phyloP scores from a whole-genome alignment of 1,140 invertebrate species.

The Tyrophagus putrescentiae region DNA sequence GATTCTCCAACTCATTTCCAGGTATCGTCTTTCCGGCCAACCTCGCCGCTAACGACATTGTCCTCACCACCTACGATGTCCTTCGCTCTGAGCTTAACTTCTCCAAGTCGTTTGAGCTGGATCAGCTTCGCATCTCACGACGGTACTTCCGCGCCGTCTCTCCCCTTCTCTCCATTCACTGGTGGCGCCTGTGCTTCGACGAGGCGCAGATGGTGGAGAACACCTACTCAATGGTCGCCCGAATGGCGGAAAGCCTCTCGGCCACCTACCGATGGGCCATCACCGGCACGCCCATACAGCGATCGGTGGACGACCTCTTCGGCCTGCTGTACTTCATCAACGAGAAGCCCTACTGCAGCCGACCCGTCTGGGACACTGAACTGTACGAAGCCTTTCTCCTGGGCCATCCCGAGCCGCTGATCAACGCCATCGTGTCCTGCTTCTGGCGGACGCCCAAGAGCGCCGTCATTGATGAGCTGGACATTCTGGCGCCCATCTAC shows the following conservation, averaged over 20 bases:
- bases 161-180: slow-evolving; percentile 49
- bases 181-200: slow-evolving; percentile 64
- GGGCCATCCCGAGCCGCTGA: slow-evolving; percentile 37
- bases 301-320: slow-evolving; percentile 47
- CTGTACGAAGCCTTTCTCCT: slow-evolving; percentile 37
- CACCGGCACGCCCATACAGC: slow-evolving; percentile 57
- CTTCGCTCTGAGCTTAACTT: slow-evolving; percentile 47
- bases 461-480: slow-evolving; percentile 45
- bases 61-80: slow-evolving; percentile 54
- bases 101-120: slow-evolving; percentile 40
- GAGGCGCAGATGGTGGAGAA: slow-evolving; percentile 68
- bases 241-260: slow-evolving; percentile 46
- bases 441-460: slow-evolving; percentile 54
- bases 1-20: too few relatives aligned
- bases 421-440: slow-evolving; percentile 42
- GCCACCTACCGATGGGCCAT: slow-evolving; percentile 51
- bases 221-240: slow-evolving; percentile 41
- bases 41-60: slow-evolving; percentile 51
- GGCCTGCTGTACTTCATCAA: slow-evolving; percentile 53
- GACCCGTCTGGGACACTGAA: slow-evolving; percentile 42
- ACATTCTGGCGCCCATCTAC: slow-evolving; percentile 38
- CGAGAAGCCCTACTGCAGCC: slow-evolving; percentile 42
- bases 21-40: slow-evolving; percentile 49
- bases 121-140: slow-evolving; percentile 41
- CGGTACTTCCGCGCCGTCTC: slow-evolving; percentile 44